Evolutionary conservation across 2,113 vertebrate species (phyloP), one percentile per base, ranked within the genome.

Genomic region (Taurulus bubalis): DNA sequence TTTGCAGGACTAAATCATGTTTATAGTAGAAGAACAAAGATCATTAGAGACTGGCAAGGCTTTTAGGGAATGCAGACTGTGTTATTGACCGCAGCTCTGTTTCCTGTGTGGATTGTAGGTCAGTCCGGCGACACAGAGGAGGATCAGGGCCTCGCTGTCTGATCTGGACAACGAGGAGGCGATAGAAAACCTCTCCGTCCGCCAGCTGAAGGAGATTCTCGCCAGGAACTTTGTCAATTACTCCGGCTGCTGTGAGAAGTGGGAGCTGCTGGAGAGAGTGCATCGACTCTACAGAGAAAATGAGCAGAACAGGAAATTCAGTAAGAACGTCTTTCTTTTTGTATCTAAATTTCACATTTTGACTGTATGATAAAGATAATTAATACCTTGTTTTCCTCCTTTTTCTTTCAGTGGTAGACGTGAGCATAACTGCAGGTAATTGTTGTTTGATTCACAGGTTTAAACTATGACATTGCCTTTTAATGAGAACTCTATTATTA

Each of bases 181-280:
- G 32, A 96, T 99, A 2, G 97, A 98, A 85, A 95, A 94, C 56
- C 92, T 99, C 92, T 97, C 96, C 0, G 97, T 99, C 49, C 96
- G 98, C 68, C 97, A 99, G 93, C 94, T 99, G 82, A 99, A 99
- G 91, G 98, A 99, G 90, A 98, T 99, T 82, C 96, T 99, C 0
- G 96, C 97, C 1, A 95, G 97, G 81, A 99, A 99, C 75, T 99
- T 99, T 82, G 98, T 99, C 89, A 99, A 96, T 93, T 99, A 97
- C 88, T 98, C 97, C 0, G 98, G 98, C 92, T 99, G 98, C 93
- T 99, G 98, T 88, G 98, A 99, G 93, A 99, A 99, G 86, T 99
- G 98, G 98, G 98, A 99, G 90, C 96, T 99, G 74, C 93, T 99
- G 90, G 98, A 99, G 85, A 96, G 97, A 88, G 98, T 99, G 59